Evolutionary conservation across 2,113 vertebrate species (phyloP), one percentile per base, ranked within the genome.

Genomic region (Neogale vison): DNA sequence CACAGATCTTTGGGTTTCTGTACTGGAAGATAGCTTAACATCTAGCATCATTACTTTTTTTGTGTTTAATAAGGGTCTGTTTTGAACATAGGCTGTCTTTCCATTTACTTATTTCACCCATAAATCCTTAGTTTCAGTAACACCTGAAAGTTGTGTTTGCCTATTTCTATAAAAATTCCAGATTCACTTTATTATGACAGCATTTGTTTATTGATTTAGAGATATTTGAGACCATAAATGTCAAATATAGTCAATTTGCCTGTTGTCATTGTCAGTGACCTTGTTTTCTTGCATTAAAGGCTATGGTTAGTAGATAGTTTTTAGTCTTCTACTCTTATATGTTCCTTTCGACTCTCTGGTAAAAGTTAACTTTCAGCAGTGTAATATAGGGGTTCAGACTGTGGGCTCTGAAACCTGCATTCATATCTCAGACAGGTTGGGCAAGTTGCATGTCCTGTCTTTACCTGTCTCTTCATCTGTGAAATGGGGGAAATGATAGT

Each of bases 61-160:
- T 23, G 17, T 79, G 17, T 63, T 39, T 90, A 17, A 69, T 72
- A 71, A 50, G 1, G 6, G 2, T 80, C 13, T 92, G 5, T 74
- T 50, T 97, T 90, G 52, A 96, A 69, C 31, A 91, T 14, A 85
- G 1, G 39, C 92, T 96, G 45, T 94, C n/a, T 76, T 95, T 59
- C 14, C 4, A n/a, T 84, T 87, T 74, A 61, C 47, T 61, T 82
- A 91, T 72, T 93, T 88, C 10, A 39, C 23, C 14, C 45, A 57
- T 42, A 50, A 88, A 80, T 63, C 42, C 81, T 80, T 89, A 93
- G 61, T 95, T 93, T 94, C n/a, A 89, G 18, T 82, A 84, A 61
- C 45, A 88, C 20, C n/a, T 79, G 0, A 69, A 85, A 91, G 4
- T 93, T 95, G 1, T 90, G 21, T 88, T 83, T 88, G 39, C 24